Base-by-base conservation (phyloP, 2,797 vertebrate genomes). In the Typhlichthys subterraneus region DNA sequence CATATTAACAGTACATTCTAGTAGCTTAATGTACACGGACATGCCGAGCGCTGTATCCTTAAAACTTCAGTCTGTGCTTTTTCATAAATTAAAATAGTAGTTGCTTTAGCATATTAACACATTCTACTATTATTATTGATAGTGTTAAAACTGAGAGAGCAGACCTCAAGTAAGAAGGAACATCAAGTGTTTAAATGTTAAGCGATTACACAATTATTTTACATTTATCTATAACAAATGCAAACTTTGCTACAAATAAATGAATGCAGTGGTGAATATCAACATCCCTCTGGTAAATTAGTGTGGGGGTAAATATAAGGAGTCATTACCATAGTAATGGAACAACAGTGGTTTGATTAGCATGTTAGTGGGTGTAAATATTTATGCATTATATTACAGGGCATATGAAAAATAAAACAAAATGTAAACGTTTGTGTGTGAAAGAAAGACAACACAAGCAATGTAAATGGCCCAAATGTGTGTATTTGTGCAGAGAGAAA, bases 261-360 rank as follows among this genome's bases (percentile, higher is more conserved):
- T 65, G 11, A 23, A 14, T 19, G 17, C 58, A 54, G 9, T 46
- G 59, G 51, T 67, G 69, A 76, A 77, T 76, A 75, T 72, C 73
- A 68, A 57, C 66, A 72, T 55, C 73, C 63, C 67, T 69, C 77
- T 64, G 50, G 56, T 80, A 70, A 82, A 83, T 78, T 63, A 79
- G 45, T 67, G 72, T 31, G 0, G 58, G 64, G 61, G 67, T 71
- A 81, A 83, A 85, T 73, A 81, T 69, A 77, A 73, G 52, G 53
- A 59, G 63, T 65, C 62, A 86, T 90, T 87, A 80, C 63, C 85
- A 89, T 85, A 85, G 59, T 80, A 87, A 89, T 88, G 61, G 74
- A 81, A 82, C 59, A 73, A 77, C 46, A 65, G 59, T 49, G 61
- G 47, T 74, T 59, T 84, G 56, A 85, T 87, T 80, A 84, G 59